Evolutionary conservation across 1,140 invertebrate species (phyloP), one percentile per base, ranked within the genome.

Genomic region (Drosophila funebris): DNA sequence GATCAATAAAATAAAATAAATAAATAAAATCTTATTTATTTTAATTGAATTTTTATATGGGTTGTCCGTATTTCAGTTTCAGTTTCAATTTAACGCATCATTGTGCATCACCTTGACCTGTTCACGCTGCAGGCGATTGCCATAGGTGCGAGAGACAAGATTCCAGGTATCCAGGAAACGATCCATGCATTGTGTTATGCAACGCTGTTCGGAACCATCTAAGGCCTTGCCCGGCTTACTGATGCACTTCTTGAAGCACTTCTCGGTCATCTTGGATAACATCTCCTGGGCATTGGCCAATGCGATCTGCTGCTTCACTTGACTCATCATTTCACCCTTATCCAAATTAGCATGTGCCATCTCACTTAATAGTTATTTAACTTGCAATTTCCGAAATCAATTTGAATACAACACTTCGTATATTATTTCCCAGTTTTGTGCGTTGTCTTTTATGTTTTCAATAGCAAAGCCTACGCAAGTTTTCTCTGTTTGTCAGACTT

Each of bases 111-210:
- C 8, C 29, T 76, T 68, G 20, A 50, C 46, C 36, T 87, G 71
- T 92, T 97, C 96, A 71, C 94, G 93, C 91, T 97, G 96, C 73
- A 98, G 93, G 81, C 97, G 94, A 92, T 93, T 94, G 83, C 94
- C 95, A 90, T 97, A 98, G 5, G 97, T 95, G 91, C 95, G 94
- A n/a, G 96, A 97, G 22, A 98, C 96, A 41, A 97, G 92, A 93
- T 97, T 97, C 95, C 96, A 98, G 9, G 97, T 94, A 91, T 99
- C 98, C 96, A 99, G 97, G 93, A 98, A 99, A 77, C 98, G 94
- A 92, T 99, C 98, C 97, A 98, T 98, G 91, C 97, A 99, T 96
- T 98, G 98, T 0, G 97, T 96, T 73, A 99, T 94, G 92, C 98
- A 99, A 95, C 98, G 98, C 93, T 98, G 97, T 94, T 99, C 97